Conservation (phyloP, 2,888 invertebrate genomes). For the Eristalinus aeneus region DNA sequence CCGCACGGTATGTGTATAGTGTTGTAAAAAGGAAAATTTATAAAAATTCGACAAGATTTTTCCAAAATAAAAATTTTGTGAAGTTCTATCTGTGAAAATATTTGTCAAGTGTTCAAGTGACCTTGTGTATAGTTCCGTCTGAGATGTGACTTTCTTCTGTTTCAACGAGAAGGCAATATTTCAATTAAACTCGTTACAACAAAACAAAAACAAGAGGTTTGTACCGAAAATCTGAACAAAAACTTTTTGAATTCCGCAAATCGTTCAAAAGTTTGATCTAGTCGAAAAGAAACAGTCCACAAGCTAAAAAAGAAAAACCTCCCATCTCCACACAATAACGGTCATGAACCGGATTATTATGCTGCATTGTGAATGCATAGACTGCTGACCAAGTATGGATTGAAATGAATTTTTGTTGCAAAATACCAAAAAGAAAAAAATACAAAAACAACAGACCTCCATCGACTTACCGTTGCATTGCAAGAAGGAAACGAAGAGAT, state of each 20-base stretch:
- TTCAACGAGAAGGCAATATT: conserved; percentile 19
- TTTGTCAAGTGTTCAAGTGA: neutral
- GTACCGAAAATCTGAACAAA: neutral
- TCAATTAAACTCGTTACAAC: neutral
- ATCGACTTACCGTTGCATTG: conserved; percentile 56
- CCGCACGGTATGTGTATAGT: conserved; percentile 17
- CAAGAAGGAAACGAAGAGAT: neutral
- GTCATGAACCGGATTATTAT: conserved; percentile 4
- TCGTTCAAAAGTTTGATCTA: conserved; percentile 40
- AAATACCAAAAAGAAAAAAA: conserved; percentile 21
- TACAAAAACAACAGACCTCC: neutral
- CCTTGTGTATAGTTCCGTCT: conserved; percentile 34
- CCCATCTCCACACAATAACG: neutral
- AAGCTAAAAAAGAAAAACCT: neutral
- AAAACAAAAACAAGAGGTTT: conserved; percentile 27
- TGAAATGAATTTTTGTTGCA: conserved; percentile 26
- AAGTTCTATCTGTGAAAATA: neutral
- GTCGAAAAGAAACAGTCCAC: neutral
- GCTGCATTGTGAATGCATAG: conserved; percentile 19
- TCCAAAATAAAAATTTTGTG: conserved; percentile 22
- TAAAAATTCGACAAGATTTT: conserved; percentile 23
- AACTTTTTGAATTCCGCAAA: conserved; percentile 13
- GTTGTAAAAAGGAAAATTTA: conserved; percentile 32
- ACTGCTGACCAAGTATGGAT: conserved; percentile 44
- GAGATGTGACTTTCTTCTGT: conserved; percentile 60